Evolutionary conservation across 2,888 invertebrate species (phyloP), one percentile per base, ranked within the genome.

Genomic region (Dusona sp.): DNA sequence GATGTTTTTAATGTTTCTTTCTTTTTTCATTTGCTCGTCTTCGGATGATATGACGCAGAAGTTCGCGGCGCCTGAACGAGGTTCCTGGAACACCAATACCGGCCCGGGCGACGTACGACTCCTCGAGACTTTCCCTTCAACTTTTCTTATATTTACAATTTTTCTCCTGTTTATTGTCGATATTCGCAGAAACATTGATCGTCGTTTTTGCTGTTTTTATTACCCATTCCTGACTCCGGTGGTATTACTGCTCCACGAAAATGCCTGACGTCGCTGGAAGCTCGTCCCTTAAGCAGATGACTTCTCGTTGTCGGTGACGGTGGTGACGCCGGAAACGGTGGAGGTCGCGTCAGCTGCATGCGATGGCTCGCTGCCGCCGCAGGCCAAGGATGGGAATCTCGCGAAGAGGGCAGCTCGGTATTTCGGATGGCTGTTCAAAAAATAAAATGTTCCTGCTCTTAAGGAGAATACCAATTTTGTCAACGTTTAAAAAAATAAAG

Each of bases 371-470:
- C 95, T 94, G 86, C 96, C 95, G 93, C 96, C 95, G 93, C 97
- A 97, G 22, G 96, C 95, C 91, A 97, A 95, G 85, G 97, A 96
- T 45, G 98, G 98, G 96, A 97, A 97, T 93, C 96, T 96, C 95
- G 96, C 96, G 94, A 96, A 96, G 87, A 98, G 95, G 61, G 97
- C 97, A 83, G 96, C 96, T 89, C 97, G 96, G 94, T 97, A 97
- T 94, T 97, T 97, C 22, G 97, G 97, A 94, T 97, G 97, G 93
- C 97, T 97, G 86, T 1, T 0, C 85, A 90, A 42, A 42, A 70
- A 54, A 33, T 33, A 2, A 38, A 73, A 54, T 33, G 4, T 67
- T n/a, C n/a, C n/a, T n/a, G n/a, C n/a, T n/a, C n/a, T n/a, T n/a
- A n/a, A n/a, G n/a, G n/a, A n/a, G n/a, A n/a, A n/a, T n/a, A n/a